Evolutionary conservation across 2,797 vertebrate species (phyloP), one percentile per base, ranked within the genome.

Genomic region (Cuniculus paca): DNA sequence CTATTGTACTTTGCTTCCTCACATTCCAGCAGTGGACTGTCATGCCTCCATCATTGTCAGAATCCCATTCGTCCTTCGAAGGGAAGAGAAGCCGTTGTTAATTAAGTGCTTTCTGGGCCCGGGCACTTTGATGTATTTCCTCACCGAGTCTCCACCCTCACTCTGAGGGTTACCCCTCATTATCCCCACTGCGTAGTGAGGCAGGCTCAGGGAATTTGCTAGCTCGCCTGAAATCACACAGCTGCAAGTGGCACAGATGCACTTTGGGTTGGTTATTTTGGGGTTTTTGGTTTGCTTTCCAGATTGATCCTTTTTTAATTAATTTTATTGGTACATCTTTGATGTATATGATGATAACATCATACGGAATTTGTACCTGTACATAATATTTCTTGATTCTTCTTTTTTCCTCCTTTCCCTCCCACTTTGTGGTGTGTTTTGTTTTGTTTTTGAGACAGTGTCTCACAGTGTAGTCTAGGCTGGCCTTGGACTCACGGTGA

Each of bases 41-140:
- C 91, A 94, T 88, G 85, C 56, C 50, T 92, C 45, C 85, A 85
- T 89, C 86, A 72, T 9, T 94, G 52, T 97, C 91, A 94, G 63
- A 96, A 86, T 84, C n/a, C 91, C 88, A 90, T 91, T 84, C 5
- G 4, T 84, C 72, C 82, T 95, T 96, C 50, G 42, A 72, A 94
- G 92, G 68, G 60, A 95, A 90, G 93, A 90, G 63, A 86, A 89
- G 36, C 83, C 34, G 1, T 88, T 86, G 48, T 36, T 85, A 63
- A 81, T 24, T 52, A 75, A 88, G 81, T 92, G 87, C 28, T 92
- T 79, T 70, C 56, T 63, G n/a, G 61, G 56, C 74, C 75, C 63
- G 74, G 42, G 70, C 72, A 96, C 86, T 70, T 94, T 72, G 24
- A 20, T 50, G 19, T 81, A 36, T 63, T 88, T 45, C 50, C 81